Percentiles rank a stretch among this genome's conserved stretches.
phyloP scores from a whole-genome alignment of 92 coral and sea anemone genomes.

The Galaxea fascicularis region DNA sequence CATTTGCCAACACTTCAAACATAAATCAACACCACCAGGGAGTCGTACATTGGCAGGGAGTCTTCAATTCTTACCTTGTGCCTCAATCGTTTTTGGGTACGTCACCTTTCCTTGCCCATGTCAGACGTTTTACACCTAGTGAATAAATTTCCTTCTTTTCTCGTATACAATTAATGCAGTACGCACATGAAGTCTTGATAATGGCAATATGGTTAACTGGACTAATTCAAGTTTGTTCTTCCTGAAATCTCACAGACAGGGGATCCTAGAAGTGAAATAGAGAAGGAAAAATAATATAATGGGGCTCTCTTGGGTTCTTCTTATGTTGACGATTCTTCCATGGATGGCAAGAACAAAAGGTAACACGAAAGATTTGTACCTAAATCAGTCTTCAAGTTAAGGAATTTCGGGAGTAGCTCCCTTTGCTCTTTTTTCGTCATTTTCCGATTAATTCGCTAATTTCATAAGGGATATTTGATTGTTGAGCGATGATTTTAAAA shows the following conservation, averaged over 20 bases:
- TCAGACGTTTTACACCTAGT: no score
- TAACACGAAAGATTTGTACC: background rate
- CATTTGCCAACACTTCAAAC: constrained; percentile 20
- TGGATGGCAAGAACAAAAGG: constrained; percentile 42
- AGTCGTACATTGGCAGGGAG: background rate
- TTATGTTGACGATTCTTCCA: constrained; percentile 25
- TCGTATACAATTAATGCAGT: no score
- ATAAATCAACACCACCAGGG: background rate
- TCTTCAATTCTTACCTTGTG: background rate
- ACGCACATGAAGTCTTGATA: no score
- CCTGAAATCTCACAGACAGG: background rate
- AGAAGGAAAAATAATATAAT: background rate
- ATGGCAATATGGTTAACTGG: no score
- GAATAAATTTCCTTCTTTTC: no score
- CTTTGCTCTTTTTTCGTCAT: no score
- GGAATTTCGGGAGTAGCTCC: no score
- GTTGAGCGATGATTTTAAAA: no score
- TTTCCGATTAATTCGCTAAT: no score
- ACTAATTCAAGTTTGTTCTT: no score
- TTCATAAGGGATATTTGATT: no score
- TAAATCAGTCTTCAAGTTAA: no score
- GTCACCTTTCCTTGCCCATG: background rate
- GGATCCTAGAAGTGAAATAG: background rate
- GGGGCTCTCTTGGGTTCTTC: constrained; percentile 32
- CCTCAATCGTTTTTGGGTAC: background rate